Base-by-base conservation (phyloP, 2,113 vertebrate species). In the Poeciliopsis occidentalis region DNA sequence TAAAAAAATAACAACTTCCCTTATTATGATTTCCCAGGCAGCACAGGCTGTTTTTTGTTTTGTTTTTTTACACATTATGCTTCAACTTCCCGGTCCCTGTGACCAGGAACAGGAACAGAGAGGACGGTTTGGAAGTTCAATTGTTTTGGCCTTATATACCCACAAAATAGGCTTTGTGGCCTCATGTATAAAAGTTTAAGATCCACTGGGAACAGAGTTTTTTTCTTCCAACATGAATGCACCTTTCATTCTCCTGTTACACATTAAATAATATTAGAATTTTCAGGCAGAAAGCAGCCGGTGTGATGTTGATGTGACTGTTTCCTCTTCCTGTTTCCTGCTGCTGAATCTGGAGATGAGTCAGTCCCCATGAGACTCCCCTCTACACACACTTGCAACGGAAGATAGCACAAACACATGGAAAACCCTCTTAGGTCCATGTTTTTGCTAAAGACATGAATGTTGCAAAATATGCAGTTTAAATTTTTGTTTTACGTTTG, bases 261-360 rank as follows among this genome's bases (percentile, higher is more conserved):
- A 44, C 69, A 61, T 82, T 69, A 7, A 80, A 67, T 29, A 57
- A 12, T 41, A 76, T 76, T 34, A 61, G 8, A 69, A 77, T 64
- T 13, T 30, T 29, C 47, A 83, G 65, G 29, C 51, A 64, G 12
- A 68, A 19, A 73, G 37, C 24, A 44, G 71, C 67, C 65, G 32
- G 71, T 61, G 76, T 63, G 71, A 29, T 61, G 72, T 57, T 84
- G 79, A 26, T 64, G 75, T 75, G 82, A 84, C 79, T 60, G 3
- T 83, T 89, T 92, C 88, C 92, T 83, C 77, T 90, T 91, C 87
- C 92, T 91, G 88, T 88, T 93, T 91, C 88, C 91, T 91, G 86
- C 88, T 75, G 75, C 81, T 78, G 72, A 82, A 70, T 88, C 86
- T 66, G 75, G 64, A 86, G 80, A 87, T 85, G 88, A 88, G 69